A percentile compares a stretch with the other conserved stretches of the same genome.
These are phyloP conservation scores for Xenotilapia leptura DNA, from an alignment of 2,113 vertebrate species.

Conservation along the genomic window DNA sequence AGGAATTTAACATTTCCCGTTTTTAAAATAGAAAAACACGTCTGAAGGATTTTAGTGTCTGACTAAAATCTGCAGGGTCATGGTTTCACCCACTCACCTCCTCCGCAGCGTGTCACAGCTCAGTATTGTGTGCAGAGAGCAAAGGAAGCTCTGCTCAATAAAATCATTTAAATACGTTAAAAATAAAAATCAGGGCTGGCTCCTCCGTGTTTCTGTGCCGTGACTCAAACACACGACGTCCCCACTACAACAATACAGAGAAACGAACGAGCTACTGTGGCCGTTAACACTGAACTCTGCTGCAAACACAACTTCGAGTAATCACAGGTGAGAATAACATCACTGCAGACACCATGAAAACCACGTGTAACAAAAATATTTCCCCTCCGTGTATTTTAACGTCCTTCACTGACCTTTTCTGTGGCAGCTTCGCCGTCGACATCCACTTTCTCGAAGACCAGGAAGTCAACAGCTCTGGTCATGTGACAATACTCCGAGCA, in stretches of 20 bases:
- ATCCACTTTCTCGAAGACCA: not conserved
- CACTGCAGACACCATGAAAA: not conserved
- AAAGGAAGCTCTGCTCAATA: not conserved
- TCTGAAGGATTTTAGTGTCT: not conserved
- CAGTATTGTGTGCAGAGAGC: not conserved
- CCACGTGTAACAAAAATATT: accelerated
- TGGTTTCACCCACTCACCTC: not conserved
- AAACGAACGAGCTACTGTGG: not conserved
- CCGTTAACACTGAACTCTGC: not conserved
- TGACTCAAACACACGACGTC: not conserved
- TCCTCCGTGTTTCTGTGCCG: not conserved
- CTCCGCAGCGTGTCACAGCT: not conserved
- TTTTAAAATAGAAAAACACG: not conserved
- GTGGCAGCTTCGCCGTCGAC: accelerated
- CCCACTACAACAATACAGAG: not conserved
- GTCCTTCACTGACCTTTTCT: accelerated
- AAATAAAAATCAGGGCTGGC: accelerated
- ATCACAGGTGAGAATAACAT: not conserved
- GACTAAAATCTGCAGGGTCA: not conserved
- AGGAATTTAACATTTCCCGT: accelerated
- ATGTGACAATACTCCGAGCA: not conserved
- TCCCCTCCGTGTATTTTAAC: accelerated
- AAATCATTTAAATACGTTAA: accelerated
- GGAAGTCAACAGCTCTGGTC: not conserved
- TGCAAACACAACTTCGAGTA: not conserved